A percentile compares a stretch with the other conserved stretches of the same genome.
Conservation (phyloP, 2,113 vertebrate genomes). For the Mustelus asterias region DNA sequence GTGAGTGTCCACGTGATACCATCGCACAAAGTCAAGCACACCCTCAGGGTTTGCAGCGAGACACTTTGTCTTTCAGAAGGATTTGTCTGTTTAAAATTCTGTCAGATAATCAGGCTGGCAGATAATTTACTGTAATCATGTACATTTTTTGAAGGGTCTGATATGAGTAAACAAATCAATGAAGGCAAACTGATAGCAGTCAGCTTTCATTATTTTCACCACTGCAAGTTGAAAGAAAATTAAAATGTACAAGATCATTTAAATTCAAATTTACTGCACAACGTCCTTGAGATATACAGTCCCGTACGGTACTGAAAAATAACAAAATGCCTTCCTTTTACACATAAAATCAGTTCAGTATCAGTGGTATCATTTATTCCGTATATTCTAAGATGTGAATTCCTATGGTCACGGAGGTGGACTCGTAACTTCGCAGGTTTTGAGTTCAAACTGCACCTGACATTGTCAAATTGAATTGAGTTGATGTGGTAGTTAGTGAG, state of each 20-base stretch:
- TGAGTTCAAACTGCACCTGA: neutral
- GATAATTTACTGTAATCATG: constrained; percentile 32
- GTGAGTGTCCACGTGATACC: too few species aligned
- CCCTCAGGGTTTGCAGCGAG: neutral
- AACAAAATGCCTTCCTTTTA: neutral
- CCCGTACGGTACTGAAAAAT: neutral
- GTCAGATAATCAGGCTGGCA: constrained; percentile 16
- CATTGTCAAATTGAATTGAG: neutral
- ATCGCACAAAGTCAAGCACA: neutral
- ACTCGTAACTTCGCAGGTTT: neutral
- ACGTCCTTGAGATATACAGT: neutral
- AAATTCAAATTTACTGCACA: constrained; percentile 27
- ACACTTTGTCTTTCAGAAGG: neutral
- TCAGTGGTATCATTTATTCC: neutral
- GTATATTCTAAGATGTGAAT: neutral
- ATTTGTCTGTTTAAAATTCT: constrained; percentile 21
- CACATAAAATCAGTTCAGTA: neutral
- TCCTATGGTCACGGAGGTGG: neutral
- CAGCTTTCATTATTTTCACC: constrained; percentile 25
- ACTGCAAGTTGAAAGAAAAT: constrained; percentile 4
- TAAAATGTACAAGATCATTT: neutral
- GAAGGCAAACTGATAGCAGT: constrained; percentile 31
- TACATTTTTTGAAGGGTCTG: constrained; percentile 22
- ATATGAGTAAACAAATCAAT: constrained; percentile 33
- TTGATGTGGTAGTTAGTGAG: neutral